These are phyloP conservation scores for Cirrhinus mrigala DNA, from an alignment of 2,797 vertebrate species.

Conservation along the genomic window DNA sequence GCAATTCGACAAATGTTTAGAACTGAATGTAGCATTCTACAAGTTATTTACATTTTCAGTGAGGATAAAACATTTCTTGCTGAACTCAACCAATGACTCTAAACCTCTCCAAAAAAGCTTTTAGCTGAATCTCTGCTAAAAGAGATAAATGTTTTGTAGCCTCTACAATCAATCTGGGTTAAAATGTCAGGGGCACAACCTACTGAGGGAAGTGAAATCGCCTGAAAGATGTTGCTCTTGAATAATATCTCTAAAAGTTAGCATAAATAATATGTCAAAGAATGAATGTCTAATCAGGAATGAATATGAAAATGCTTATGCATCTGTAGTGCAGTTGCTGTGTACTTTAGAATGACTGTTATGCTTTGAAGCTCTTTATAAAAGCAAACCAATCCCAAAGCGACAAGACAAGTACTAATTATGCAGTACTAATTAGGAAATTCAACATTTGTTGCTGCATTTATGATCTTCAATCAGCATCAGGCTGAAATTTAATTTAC, in stretches of 20 bases:
- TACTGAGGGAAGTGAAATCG: not conserved
- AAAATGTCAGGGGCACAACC: constrained; percentile 6
- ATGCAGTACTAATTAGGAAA: not conserved
- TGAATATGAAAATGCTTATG: not conserved
- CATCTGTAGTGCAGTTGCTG: constrained; percentile 2
- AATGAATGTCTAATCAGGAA: not conserved
- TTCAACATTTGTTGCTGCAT: not conserved
- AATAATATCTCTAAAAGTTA: not conserved
- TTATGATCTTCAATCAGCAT: not conserved
- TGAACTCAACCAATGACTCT: not conserved
- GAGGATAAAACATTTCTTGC: constrained; percentile 1
- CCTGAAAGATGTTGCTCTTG: not conserved
- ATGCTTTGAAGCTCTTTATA: not conserved
- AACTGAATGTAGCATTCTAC: not conserved
- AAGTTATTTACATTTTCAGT: not conserved
- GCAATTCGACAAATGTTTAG: not conserved
- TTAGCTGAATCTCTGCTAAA: not conserved
- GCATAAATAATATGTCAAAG: not conserved
- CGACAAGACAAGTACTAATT: not conserved
- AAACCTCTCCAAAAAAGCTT: not conserved
- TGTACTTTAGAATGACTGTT: not conserved
- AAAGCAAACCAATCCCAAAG: not conserved
- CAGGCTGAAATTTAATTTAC: not conserved
- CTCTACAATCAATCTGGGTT: not conserved
- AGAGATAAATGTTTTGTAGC: not conserved